Base-by-base conservation (phyloP, 2,888 invertebrate genomes). In the Hedychridium roseum region DNA sequence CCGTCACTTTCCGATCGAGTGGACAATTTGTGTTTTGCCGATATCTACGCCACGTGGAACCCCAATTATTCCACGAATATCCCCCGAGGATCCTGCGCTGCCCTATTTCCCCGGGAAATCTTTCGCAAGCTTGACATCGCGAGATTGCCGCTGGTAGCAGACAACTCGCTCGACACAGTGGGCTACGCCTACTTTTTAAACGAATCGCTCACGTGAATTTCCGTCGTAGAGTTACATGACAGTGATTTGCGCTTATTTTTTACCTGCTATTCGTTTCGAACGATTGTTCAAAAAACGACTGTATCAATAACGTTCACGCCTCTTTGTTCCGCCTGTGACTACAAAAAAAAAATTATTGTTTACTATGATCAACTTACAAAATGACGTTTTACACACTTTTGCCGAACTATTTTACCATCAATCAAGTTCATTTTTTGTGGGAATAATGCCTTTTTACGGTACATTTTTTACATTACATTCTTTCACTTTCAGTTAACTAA, bases 161-260 rank as follows among this genome's bases (percentile, higher is more conserved):
- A 65, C 60, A 52, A 60, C 63, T 57, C 55, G 57, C 50, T 57
- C 50, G 31, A 37, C 40, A 28, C n/a, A 18, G 49, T 61, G 70
- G 74, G 70, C 74, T 75, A 76, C 75, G 75, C 75, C 75, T 76
- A 71, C 65, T 66, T 71, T 73, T 71, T 63, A 63, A 68, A 72
- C 54, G 56, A 54, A 57, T 57, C 56, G 63, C 73, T 75, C 75
- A 75, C 75, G 75, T 75, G 75, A 75, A 70, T 68, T 56, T 54
- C 53, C 44, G 50, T n/a, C n/a, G n/a, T n/a, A n/a, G n/a, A n/a
- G n/a, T n/a, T n/a, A n/a, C n/a, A n/a, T n/a, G n/a, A n/a, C n/a
- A n/a, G n/a, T n/a, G n/a, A n/a, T n/a, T n/a, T n/a, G n/a, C n/a
- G n/a, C n/a, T n/a, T n/a, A n/a, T n/a, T n/a, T n/a, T n/a, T n/a